These are phyloP conservation scores for Chloroclystis v-ata DNA, from an alignment of 2,888 invertebrate genomes.

Conservation along the genomic window DNA sequence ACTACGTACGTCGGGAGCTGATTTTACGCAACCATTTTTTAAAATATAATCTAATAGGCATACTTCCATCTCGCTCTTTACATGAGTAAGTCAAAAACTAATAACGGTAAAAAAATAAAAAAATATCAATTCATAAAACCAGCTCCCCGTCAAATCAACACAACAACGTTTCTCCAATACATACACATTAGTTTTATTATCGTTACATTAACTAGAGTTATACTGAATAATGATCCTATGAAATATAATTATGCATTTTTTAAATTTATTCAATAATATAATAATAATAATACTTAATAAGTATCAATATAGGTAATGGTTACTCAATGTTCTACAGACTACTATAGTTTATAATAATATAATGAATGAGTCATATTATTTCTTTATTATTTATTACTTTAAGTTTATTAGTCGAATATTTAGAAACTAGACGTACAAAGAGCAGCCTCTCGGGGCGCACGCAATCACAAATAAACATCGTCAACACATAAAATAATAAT, in stretches of 20 bases:
- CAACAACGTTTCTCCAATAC: constrained; percentile 51
- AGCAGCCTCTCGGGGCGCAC: constrained; percentile 72
- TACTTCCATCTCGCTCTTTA: constrained; percentile 64
- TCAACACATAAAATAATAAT: constrained; percentile 79
- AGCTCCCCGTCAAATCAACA: constrained; percentile 66
- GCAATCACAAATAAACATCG: constrained; percentile 75
- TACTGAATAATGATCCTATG: constrained; percentile 80
- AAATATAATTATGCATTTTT: constrained; percentile 80
- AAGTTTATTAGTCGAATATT: constrained; percentile 69
- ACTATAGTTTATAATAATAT: constrained; percentile 71
- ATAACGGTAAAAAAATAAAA: constrained; percentile 79
- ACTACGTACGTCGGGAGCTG: constrained; percentile 68
- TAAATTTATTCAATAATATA: constrained; percentile 78
- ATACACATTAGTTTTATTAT: constrained; percentile 67
- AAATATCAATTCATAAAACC: constrained; percentile 75
- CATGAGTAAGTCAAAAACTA: constrained; percentile 74
- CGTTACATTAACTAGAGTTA: constrained; percentile 79
- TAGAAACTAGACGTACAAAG: constrained; percentile 62
- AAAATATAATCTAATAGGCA: constrained; percentile 79
- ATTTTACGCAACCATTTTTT: constrained; percentile 73
- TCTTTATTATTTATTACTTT: constrained; percentile 67
- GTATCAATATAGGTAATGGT: constrained; percentile 78
- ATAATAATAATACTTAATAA: constrained; percentile 78
- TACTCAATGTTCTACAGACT: constrained; percentile 77
- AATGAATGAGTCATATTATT: constrained; percentile 75